These are phyloP conservation scores for Scolopax bukidnonensis DNA, from an alignment of 2,797 vertebrate genomes.

Conservation along the genomic window DNA sequence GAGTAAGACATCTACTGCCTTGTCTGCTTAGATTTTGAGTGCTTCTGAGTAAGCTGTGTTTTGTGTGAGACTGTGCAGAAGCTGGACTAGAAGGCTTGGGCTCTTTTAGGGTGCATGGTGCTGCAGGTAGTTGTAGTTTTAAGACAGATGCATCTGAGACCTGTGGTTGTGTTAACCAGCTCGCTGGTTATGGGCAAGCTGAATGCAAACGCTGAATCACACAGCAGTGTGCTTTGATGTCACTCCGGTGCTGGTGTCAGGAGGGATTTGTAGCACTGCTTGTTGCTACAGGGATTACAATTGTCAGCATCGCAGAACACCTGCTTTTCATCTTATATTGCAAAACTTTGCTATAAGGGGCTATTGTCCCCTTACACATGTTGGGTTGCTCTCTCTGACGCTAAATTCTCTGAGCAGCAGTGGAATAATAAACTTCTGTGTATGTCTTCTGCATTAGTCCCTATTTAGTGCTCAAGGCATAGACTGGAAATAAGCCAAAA, in stretches of 20 bases:
- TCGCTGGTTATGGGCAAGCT: background rate
- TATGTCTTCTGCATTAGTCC: background rate
- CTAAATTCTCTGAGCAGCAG: background rate
- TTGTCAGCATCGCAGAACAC: background rate
- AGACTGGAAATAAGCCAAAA: conserved; percentile 14
- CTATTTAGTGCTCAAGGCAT: background rate
- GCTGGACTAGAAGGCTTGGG: background rate
- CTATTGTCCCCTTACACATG: background rate
- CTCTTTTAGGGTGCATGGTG: no score
- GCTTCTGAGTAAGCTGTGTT: background rate
- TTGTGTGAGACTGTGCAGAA: accelerated
- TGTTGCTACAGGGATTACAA: background rate
- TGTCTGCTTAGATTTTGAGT: background rate
- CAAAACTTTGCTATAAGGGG: background rate
- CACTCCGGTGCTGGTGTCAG: background rate
- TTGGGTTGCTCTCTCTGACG: background rate
- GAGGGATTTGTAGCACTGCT: background rate
- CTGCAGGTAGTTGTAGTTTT: background rate
- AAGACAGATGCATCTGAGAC: background rate
- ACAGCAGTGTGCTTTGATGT: accelerated
- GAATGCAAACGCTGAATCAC: accelerated
- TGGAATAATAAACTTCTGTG: conserved; percentile 20
- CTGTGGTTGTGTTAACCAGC: background rate
- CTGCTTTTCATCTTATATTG: background rate
- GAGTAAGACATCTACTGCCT: background rate